phyloP scores from a whole-genome alignment of 2,888 invertebrate genomes.

The Matsumyia berberina region DNA sequence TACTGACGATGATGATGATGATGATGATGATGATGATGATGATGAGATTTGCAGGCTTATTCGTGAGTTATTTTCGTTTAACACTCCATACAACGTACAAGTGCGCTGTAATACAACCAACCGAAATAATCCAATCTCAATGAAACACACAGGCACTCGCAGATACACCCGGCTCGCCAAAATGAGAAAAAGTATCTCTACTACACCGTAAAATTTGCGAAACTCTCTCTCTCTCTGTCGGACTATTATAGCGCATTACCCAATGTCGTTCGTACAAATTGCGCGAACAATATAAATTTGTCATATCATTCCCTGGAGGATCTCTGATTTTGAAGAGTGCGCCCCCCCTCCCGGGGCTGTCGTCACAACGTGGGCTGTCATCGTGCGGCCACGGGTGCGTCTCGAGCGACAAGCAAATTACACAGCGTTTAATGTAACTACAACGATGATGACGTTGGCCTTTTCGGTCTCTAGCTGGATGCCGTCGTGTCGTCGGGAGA shows the following conservation, averaged over 20 bases:
- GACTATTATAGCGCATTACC: constrained; percentile 55
- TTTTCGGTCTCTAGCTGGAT: constrained; percentile 10
- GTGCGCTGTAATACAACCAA: constrained; percentile 39
- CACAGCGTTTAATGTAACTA: constrained; percentile 41
- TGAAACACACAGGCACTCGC: not conserved
- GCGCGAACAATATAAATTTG: constrained; percentile 75
- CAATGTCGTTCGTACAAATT: constrained; percentile 61
- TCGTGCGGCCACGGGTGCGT: constrained; percentile 48
- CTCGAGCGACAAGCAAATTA: constrained; percentile 31
- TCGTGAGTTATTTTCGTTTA: constrained; percentile 57
- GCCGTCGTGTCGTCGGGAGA: not conserved
- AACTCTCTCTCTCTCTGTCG: not conserved
- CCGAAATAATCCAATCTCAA: constrained; percentile 36
- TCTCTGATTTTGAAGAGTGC: constrained; percentile 60
- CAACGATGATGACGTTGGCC: constrained; percentile 35
- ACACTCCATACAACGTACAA: constrained; percentile 32
- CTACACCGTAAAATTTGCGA: constrained; percentile 3
- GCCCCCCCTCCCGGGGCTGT: constrained; percentile 58
- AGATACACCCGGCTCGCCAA: not conserved
- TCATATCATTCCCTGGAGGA: constrained; percentile 72
- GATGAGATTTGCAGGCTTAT: constrained; percentile 50
- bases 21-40: constrained; percentile 12
- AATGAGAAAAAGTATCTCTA: constrained; percentile 8
- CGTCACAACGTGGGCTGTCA: constrained; percentile 58
- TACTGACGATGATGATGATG: constrained; percentile 10